phyloP scores from a whole-genome alignment of 2,113 vertebrate genomes.

The Motacilla tschutschensis region DNA sequence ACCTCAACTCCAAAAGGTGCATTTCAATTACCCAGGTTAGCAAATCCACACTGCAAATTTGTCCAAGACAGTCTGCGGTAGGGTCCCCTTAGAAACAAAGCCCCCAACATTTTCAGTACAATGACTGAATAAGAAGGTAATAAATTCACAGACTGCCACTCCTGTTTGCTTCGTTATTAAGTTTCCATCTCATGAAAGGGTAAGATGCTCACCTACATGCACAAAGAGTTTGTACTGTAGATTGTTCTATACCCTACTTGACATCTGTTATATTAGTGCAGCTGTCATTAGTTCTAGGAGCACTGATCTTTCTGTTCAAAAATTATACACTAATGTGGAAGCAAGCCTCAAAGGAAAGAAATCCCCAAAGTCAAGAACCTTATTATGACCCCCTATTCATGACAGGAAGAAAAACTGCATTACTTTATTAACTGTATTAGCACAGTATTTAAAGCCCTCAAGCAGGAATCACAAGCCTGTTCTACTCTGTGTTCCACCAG shows the following conservation, averaged over 20 bases:
- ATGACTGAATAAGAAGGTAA: background rate
- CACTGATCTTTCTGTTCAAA: background rate
- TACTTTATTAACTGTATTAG: background rate
- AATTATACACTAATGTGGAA: background rate
- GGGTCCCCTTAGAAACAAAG: background rate
- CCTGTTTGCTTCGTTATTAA: background rate
- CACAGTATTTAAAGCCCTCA: background rate
- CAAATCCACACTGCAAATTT: background rate
- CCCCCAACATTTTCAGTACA: background rate
- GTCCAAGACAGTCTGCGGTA: background rate
- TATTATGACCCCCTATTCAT: background rate
- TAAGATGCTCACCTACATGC: rapidly evolving
- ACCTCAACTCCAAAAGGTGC: background rate
- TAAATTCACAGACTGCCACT: background rate
- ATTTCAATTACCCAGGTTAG: background rate
- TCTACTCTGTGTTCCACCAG: background rate
- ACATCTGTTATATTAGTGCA: background rate
- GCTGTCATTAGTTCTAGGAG: background rate
- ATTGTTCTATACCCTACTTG: background rate
- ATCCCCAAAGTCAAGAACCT: background rate
- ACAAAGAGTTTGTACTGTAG: background rate
- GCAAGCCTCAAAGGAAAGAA: background rate
- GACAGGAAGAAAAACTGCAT: background rate
- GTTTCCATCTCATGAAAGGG: background rate
- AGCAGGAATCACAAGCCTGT: background rate